Conservation (phyloP, 2,888 invertebrate genomes). For the Automeris io region DNA sequence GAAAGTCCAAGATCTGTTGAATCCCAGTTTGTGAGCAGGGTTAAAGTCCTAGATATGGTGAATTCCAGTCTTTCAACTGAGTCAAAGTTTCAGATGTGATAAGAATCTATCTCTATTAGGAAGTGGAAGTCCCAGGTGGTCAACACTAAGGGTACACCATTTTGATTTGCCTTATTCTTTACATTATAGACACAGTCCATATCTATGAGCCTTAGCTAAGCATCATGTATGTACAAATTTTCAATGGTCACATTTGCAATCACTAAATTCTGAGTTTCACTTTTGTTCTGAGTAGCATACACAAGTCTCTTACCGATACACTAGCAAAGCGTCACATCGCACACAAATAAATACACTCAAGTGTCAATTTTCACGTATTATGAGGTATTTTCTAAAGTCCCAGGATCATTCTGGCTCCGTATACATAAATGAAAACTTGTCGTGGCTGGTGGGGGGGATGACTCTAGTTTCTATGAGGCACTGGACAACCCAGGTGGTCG, state of each 20-base stretch:
- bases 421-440: constrained; percentile 73
- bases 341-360: constrained; percentile 31
- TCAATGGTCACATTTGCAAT: too few relatives aligned
- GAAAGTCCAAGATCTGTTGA: too few relatives aligned
- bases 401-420: constrained; percentile 73
- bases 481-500: constrained; percentile 83
- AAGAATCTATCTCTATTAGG: too few relatives aligned
- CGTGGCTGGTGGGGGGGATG: constrained; percentile 64
- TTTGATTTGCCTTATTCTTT: background rate
- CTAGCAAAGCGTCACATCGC: constrained; percentile 10
- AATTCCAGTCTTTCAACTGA: too few relatives aligned
- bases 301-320: constrained; percentile 38
- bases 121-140: too few relatives aligned
- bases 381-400: constrained; percentile 67
- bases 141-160: background rate
- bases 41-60: too few relatives aligned
- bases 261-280: constrained; percentile 9
- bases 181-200: background rate
- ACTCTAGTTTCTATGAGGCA: constrained; percentile 79
- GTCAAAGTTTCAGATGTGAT: too few relatives aligned
- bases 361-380: constrained; percentile 71
- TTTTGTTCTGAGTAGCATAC: too few relatives aligned
- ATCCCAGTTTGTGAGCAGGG: too few relatives aligned
- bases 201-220: too few relatives aligned
- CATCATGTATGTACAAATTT: too few relatives aligned